Evolutionary conservation across 2,888 invertebrate species (phyloP).

Genomic region (Pseudococcus viburni): DNA sequence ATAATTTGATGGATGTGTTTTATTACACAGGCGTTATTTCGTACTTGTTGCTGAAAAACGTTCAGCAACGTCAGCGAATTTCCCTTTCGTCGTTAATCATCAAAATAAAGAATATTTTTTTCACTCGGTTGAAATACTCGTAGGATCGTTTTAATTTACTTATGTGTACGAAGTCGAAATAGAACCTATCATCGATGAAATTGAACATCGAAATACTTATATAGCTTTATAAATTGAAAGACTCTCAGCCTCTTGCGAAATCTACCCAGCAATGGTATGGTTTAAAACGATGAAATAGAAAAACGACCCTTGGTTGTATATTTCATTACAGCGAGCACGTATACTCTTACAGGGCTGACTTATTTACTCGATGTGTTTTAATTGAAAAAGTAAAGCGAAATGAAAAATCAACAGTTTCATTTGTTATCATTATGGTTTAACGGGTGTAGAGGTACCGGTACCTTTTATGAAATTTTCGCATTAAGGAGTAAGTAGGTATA

Average conservation of each 20-base stretch:
- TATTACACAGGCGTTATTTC: background rate
- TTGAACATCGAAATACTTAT: background rate
- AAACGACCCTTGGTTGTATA: slow-evolving; percentile 11
- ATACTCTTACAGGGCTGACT: background rate
- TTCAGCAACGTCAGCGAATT: background rate
- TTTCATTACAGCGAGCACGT: slow-evolving; percentile 27
- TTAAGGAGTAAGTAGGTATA: background rate
- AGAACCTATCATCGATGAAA: background rate
- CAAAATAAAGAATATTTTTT: background rate
- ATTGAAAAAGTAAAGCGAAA: slow-evolving; percentile 39
- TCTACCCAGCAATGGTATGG: background rate
- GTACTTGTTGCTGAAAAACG: background rate
- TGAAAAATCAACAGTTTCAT: slow-evolving; percentile 49
- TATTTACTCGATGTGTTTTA: slow-evolving; percentile 34
- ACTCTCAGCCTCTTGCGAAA: background rate
- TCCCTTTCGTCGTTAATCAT: slow-evolving; percentile 14
- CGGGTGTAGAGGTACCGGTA: background rate
- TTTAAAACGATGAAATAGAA: background rate
- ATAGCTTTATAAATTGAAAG: background rate
- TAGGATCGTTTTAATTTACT: background rate
- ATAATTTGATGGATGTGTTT: slow-evolving; percentile 16
- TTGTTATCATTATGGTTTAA: slow-evolving; percentile 47
- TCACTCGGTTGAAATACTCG: background rate
- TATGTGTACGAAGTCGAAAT: background rate
- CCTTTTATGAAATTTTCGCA: slow-evolving; percentile 40